Percentiles rank a stretch among this genome's conserved stretches.
These are phyloP conservation scores for Lagopus muta DNA, from an alignment of 2,113 vertebrate species.

Conservation along the genomic window DNA sequence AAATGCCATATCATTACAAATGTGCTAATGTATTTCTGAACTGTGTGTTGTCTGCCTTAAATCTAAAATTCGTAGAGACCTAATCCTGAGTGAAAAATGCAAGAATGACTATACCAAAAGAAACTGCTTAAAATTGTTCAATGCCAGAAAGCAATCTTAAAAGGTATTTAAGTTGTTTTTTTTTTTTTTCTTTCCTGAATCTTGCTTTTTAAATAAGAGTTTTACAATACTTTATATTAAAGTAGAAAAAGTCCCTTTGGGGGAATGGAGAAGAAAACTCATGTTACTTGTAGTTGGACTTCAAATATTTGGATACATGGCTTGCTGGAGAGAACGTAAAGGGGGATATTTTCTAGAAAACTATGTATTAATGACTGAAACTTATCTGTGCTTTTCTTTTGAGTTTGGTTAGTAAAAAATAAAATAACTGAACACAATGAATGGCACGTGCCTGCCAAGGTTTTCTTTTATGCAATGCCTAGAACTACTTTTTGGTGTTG, in stretches of 20 bases:
- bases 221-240: constrained; percentile 60
- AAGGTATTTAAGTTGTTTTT: neutral
- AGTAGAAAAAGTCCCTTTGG: neutral
- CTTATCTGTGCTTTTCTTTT: constrained; percentile 38
- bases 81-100: neutral
- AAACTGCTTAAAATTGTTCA: neutral
- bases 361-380: neutral
- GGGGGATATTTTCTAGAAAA: neutral
- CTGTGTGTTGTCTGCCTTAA: constrained; percentile 32
- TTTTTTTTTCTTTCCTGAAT: neutral
- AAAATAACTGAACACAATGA: constrained; percentile 10
- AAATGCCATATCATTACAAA: neutral
- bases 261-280: neutral
- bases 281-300: neutral
- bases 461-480: neutral
- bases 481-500: neutral
- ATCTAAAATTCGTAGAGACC: neutral
- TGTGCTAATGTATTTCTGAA: neutral
- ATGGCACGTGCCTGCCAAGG: neutral
- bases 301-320: neutral
- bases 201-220: constrained; percentile 11
- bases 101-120: neutral
- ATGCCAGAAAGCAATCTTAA: neutral
- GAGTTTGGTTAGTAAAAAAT: constrained; percentile 43
- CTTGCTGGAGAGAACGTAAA: neutral